Percentiles rank a stretch among this genome's conserved stretches.
phyloP scores from a whole-genome alignment of 2,888 invertebrate species.

The Rhaphigaster nebulosa region DNA sequence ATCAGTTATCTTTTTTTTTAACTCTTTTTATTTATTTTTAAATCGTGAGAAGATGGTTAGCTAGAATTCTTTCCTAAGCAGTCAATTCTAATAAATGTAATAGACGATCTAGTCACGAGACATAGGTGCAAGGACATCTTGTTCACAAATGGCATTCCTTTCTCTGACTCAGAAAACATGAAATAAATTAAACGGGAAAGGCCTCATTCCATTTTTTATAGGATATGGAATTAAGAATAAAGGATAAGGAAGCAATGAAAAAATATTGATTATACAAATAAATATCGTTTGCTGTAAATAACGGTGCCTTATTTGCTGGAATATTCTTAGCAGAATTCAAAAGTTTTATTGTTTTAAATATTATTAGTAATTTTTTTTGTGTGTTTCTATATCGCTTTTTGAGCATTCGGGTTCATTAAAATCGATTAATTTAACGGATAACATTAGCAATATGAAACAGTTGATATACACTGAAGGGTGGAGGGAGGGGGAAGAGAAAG shows the following conservation, averaged over 20 bases:
- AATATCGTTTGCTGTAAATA: not conserved
- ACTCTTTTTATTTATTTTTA: too few species aligned
- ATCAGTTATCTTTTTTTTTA: too few species aligned
- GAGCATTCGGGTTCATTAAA: too few species aligned
- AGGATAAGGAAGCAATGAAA: not conserved
- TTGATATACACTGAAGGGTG: too few species aligned
- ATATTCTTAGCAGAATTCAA: not conserved
- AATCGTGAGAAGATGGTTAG: too few species aligned
- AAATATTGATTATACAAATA: not conserved
- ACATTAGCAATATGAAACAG: too few species aligned
- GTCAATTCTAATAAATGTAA: not conserved
- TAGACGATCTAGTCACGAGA: conserved; percentile 1
- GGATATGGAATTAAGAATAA: not conserved
- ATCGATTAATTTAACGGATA: too few species aligned
- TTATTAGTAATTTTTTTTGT: too few species aligned
- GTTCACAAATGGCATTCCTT: not conserved
- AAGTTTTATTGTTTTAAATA: too few species aligned
- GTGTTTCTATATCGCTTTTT: too few species aligned
- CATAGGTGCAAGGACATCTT: not conserved
- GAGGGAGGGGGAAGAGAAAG: too few species aligned
- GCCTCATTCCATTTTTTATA: not conserved
- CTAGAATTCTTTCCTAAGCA: not conserved
- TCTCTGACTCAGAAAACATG: not conserved
- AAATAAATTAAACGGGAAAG: not conserved
- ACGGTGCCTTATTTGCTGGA: not conserved